Base-by-base conservation (phyloP, 2,797 vertebrate genomes). In the Eutrigla gurnardus region DNA sequence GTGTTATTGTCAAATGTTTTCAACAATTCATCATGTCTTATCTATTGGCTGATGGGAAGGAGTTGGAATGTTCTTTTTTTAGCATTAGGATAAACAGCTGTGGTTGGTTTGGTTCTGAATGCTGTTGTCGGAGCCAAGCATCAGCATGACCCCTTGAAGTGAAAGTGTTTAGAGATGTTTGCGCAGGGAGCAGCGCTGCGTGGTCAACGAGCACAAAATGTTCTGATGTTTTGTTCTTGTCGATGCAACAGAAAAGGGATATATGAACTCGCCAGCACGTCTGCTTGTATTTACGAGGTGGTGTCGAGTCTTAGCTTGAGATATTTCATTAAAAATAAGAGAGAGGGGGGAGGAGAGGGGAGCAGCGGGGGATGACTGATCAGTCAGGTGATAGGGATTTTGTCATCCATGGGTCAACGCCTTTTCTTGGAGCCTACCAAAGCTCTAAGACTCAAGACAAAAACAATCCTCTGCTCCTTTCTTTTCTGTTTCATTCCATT, bases 321-420 rank as follows among this genome's bases (percentile, higher is more conserved):
- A 82, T 62, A 39, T 81, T 87, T 87, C 74, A 81, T 84, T 82
- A 77, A 69, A 70, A 85, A 59, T 76, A 40, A 64, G 72, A 80
- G 72, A 80, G 75, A 42, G 73, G 77, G 77, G 78, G 58, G 68
- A 42, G 35, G 77, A 70, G 74, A 67, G 70, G 61, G 55, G 80
- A 58, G 75, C 63, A 46, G 86, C 33, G 55, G 69, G 78, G 73
- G 73, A 73, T 69, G 88, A 86, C 86, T 86, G 81, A 86, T 88
- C 81, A 80, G 89, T 93, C 92, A 93, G 92, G 87, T 92, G 93
- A 91, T 89, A 74, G 79, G 91, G 90, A 90, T 93, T 93, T 90
- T 89, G 81, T 89, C 87, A 83, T 86, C 80, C 73, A 80, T 64
- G 86, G 90, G 84, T 92, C 90, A 91, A 70, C 33, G 77, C 75